Base-by-base conservation (phyloP, 2,888 invertebrate genomes). In the Euphydryas editha region DNA sequence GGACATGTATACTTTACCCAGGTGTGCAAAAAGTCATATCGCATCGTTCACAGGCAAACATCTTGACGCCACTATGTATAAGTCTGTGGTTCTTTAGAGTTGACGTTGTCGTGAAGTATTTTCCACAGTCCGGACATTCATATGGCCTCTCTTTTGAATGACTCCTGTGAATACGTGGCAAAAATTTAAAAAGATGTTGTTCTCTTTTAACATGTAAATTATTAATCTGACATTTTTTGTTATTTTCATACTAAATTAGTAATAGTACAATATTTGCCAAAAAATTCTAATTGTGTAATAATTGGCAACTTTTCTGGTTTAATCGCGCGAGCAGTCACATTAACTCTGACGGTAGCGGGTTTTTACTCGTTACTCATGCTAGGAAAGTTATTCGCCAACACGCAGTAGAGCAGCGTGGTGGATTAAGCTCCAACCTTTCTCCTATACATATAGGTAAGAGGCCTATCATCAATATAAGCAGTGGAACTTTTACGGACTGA, bases 141-240 rank as follows among this genome's bases (percentile, higher is more conserved):
- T 82, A 86, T 0, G 89, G 89, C 63, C 81, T 87, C 76, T 93
- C 92, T 65, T 90, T 89, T 0, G 92, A 88, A 68, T 93, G 93
- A 2, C 81, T 81, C 66, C 93, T 93, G 76, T 3, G 20, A 11
- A 47, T 10, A 13, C 4, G 20, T 17, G 2, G 57, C 56, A n/a
- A 60, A 47, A 6, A 36, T 42, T 21, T 11, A 42, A 17, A 20
- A 39, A 36, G 36, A 39, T 39, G 10, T 39, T 15, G 3, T 39
- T 13, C 11, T 39, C 8, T 1, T 39, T 13, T 11, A 8, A 6
- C 4, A 36, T 36, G 36, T 8, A 36, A 36, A 36, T 36, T 39
- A 39, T 11, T 7, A 36, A 36, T 36, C 6, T 7, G 36, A 36
- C 36, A 36, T 36, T 36, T 36, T 36, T n/a, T n/a, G n/a, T n/a